phyloP scores from a whole-genome alignment of 2,113 vertebrate genomes.

The Junco hyemalis region DNA sequence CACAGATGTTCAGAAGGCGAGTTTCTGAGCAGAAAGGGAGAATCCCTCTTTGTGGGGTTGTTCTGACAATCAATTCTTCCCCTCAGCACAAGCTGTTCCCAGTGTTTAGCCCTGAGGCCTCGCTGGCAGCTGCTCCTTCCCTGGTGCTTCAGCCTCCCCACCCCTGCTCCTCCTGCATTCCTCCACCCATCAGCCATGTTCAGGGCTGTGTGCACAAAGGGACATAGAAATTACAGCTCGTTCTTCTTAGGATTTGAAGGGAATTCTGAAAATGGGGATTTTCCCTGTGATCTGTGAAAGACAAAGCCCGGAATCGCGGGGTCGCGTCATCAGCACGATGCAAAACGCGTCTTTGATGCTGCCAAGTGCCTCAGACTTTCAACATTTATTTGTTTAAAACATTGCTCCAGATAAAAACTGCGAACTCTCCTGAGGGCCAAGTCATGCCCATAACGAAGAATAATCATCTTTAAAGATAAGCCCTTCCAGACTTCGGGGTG shows the following conservation, averaged over 20 bases:
- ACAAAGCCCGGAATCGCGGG: background rate
- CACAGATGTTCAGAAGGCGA: background rate
- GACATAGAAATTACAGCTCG: background rate
- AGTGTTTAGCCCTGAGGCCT: background rate
- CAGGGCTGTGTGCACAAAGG: background rate
- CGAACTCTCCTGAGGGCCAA: background rate
- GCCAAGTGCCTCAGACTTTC: slow-evolving; percentile 22
- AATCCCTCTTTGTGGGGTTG: background rate
- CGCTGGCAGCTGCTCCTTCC: background rate
- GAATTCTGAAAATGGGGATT: background rate
- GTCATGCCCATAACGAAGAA: background rate
- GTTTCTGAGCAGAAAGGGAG: background rate
- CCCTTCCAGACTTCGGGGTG: background rate
- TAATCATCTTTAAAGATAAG: background rate
- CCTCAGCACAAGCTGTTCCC: background rate
- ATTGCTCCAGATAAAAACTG: slow-evolving; percentile 30
- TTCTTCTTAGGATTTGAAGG: background rate
- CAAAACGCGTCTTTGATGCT: background rate
- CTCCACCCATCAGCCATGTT: background rate
- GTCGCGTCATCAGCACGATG: background rate
- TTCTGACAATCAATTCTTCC: background rate
- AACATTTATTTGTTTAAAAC: slow-evolving; percentile 60
- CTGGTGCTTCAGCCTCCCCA: background rate
- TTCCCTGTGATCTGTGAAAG: background rate
- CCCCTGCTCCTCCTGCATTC: background rate